Base-by-base conservation (phyloP, 35 echinoderm and acorn worm genomes). In the Lytechinus pictus region DNA sequence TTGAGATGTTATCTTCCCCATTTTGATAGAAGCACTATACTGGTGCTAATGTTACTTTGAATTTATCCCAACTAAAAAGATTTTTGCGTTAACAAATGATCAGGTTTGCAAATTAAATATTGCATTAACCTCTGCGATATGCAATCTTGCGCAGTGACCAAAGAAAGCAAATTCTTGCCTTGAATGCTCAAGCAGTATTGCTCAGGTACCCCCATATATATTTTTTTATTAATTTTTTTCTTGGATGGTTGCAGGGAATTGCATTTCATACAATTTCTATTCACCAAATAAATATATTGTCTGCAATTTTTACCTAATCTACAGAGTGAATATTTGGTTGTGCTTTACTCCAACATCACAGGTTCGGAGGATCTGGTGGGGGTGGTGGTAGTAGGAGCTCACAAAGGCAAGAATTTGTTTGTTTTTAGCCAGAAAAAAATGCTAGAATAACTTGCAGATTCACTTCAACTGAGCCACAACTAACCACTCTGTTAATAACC, bases 331-430 rank as follows among this genome's bases (percentile, higher is more conserved):
- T 90, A 52, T 12, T 88, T 88, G 86, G 44, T 88, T 88, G 86
- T 90, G 52, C 88, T 90, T 93, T 93, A 93, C 92, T 93, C 92
- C 92, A 93, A 93, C 53, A 93, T 57, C 92, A 93, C 92, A 93
- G 92, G 92, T 93, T 93, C 52, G 92, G 92, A 54, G 92, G 92
- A 93, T 55, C 53, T 14, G 53, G 88, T 19, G 66, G 88, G 4
- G 66, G 66, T 16, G 61, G 61, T 72, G 66, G 66, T 19, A 79
- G 66, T 79, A 79, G 52, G 92, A 93, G 92, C 92, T 93, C 92
- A 93, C 92, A 93, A 93, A 93, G 92, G 92, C 92, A 93, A 93
- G 92, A 93, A 92, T 93, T 93, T 93, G 21, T 55, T 55, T 93
- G 4, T 79, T 79, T 79, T 79, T 24, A 27, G 66, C 66, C 66